phyloP scores from a whole-genome alignment of 2,113 vertebrate species.

The Nematolebias whitei region DNA sequence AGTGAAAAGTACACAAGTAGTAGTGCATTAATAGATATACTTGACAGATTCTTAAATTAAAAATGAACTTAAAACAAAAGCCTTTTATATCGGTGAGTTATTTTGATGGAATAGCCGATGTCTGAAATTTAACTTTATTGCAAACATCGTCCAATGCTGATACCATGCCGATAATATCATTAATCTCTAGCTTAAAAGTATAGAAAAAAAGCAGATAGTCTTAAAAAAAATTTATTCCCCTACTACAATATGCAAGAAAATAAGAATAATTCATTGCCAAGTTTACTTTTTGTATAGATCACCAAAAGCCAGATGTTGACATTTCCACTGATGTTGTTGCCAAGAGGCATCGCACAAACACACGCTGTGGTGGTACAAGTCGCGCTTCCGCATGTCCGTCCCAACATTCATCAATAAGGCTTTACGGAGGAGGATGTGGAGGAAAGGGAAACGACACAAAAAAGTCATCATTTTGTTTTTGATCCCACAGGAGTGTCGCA shows the following conservation, averaged over 20 bases:
- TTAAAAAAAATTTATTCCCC: too few relatives aligned
- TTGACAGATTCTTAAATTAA: too few relatives aligned
- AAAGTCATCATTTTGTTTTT: slow-evolving; percentile 33
- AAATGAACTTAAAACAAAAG: too few relatives aligned
- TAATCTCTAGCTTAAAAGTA: too few relatives aligned
- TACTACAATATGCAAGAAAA: neutral
- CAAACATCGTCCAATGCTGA: too few relatives aligned
- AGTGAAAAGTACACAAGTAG: too few relatives aligned
- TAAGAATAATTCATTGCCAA: neutral
- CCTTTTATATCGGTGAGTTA: too few relatives aligned
- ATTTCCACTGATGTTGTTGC: slow-evolving; percentile 6
- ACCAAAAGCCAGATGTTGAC: neutral
- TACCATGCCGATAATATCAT: too few relatives aligned
- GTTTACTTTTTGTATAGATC: neutral
- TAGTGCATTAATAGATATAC: too few relatives aligned
- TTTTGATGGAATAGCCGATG: too few relatives aligned
- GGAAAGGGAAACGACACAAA: neutral
- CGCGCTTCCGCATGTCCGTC: neutral
- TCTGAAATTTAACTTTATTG: too few relatives aligned
- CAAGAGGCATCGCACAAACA: neutral
- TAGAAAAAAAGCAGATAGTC: too few relatives aligned
- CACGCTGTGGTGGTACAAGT: neutral
- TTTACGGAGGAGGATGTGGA: neutral
- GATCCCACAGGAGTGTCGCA: slow-evolving; percentile 90
- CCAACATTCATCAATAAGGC: neutral